Percentiles rank a stretch among this genome's conserved stretches.
Evolutionary conservation across 2,113 vertebrate species (phyloP).

Genomic region (Pterocles burchelli): DNA sequence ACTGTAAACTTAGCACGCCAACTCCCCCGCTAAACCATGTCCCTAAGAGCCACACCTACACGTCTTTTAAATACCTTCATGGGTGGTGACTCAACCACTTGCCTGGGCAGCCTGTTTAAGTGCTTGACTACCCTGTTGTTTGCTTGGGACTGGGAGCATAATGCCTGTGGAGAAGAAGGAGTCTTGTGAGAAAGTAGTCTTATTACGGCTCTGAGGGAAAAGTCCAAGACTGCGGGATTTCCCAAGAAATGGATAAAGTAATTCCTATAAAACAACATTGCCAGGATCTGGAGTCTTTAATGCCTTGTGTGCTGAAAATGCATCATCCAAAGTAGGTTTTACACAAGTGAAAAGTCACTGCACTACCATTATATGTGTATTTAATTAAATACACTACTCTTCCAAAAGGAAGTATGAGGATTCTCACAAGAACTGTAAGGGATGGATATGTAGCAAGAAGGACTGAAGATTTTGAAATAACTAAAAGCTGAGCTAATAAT

Average conservation of each 20-base stretch:
- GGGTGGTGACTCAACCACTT: no score
- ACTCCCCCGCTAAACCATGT: no score
- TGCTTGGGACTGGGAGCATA: no score
- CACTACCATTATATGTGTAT: rapidly evolving
- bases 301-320: neutral
- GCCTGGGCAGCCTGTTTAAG: no score
- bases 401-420: neutral
- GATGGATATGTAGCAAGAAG: neutral
- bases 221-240: neutral
- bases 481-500: neutral
- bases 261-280: neutral
- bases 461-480: neutral
- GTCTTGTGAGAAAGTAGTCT: neutral
- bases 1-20: no score
- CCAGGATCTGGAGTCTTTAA: neutral
- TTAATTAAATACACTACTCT: neutral
- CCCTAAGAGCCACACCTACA: no score
- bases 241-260: no score
- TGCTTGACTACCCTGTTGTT: no score
- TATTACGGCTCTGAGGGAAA: neutral
- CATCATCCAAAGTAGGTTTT: no score
- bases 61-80: no score
- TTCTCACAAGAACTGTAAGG: neutral
- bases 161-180: neutral
- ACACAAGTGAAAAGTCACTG: neutral